Evolutionary conservation across 2,797 vertebrate species (phyloP).

Genomic region (Acrossocheilus wenchowensis): DNA sequence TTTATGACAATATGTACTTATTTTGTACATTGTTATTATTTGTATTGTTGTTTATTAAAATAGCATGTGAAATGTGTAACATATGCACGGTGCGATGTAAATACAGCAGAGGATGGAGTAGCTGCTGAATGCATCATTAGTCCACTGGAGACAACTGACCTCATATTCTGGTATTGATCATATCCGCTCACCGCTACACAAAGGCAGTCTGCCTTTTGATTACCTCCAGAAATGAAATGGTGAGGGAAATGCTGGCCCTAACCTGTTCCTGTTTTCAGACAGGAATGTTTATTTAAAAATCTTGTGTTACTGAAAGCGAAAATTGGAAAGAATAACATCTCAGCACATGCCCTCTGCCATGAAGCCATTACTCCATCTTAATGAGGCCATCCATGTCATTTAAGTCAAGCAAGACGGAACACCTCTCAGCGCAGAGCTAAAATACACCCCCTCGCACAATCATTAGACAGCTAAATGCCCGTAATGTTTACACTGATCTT

Average conservation of each 20-base stretch:
- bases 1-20: background rate
- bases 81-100: background rate
- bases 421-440: slow-evolving; percentile 50
- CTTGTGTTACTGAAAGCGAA: slow-evolving; percentile 28
- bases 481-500: slow-evolving; percentile 57
- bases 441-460: slow-evolving; percentile 50
- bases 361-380: slow-evolving; percentile 56
- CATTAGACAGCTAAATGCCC: slow-evolving; percentile 59
- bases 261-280: slow-evolving; percentile 26
- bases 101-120: slow-evolving; percentile 12
- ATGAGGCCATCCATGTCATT: slow-evolving; percentile 61
- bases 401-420: slow-evolving; percentile 56
- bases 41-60: background rate
- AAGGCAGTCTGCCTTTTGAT: slow-evolving; percentile 24
- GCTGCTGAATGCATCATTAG: slow-evolving; percentile 33
- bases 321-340: slow-evolving; percentile 57
- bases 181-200: slow-evolving; percentile 9
- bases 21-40: background rate
- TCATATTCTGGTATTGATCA: slow-evolving; percentile 34
- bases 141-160: slow-evolving; percentile 9
- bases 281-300: slow-evolving; percentile 36
- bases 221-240: slow-evolving; percentile 20
- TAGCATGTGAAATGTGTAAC: background rate
- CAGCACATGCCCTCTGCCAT: slow-evolving; percentile 49
- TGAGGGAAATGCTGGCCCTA: slow-evolving; percentile 7